Base-by-base conservation (phyloP, 30 jellyfish, hydroid and myxozoan species). In the Cassiopea andromeda region DNA sequence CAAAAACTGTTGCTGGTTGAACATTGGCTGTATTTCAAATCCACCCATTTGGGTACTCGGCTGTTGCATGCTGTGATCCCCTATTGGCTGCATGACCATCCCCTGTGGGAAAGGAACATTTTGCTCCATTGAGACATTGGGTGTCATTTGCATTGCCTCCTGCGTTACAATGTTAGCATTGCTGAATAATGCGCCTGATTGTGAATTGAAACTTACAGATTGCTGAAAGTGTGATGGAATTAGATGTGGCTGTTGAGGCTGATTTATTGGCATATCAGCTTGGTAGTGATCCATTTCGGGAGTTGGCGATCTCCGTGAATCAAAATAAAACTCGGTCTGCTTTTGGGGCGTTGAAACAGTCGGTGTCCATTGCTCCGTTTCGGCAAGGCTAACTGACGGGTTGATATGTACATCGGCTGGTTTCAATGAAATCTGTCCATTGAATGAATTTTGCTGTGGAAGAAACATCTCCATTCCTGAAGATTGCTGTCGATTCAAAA, bases 221-320 rank as follows among this genome's bases (percentile, higher is more conserved):
- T 69, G 91, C 64, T 83, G 91, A 48, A 83, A 69, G 18, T 7
- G 4, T 70, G 84, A 50, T 57, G 79, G 61, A 7, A 83, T 73
- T 1, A 83, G 46, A 12, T 72, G 77, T 38, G 75, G 84, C 57
- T 72, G 77, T 18, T 69, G 84, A 2, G 46, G 79, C 44, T 68
- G 77, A 7, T 14, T 27, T 15, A 72, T 15, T 59, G 58, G 48
- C 46, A 68, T 38, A 38, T 80, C 89, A 15, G 44, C 61, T 27
- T 83, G 83, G 73, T 48, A 82, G n/a, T 73, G 72, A 50, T 94
- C 97, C 94, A 94, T 60, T 70, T 94, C 98, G 0, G 97, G 98
- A 0, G 98, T 94, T 43, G 97, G 97, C 12, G 98, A 94, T 43
- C 98, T 73, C 1, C 93, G 97, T 3, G 89, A 80, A 85, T 89